phyloP scores from a whole-genome alignment of 2,888 invertebrate species.

The Plagodis pulveraria region DNA sequence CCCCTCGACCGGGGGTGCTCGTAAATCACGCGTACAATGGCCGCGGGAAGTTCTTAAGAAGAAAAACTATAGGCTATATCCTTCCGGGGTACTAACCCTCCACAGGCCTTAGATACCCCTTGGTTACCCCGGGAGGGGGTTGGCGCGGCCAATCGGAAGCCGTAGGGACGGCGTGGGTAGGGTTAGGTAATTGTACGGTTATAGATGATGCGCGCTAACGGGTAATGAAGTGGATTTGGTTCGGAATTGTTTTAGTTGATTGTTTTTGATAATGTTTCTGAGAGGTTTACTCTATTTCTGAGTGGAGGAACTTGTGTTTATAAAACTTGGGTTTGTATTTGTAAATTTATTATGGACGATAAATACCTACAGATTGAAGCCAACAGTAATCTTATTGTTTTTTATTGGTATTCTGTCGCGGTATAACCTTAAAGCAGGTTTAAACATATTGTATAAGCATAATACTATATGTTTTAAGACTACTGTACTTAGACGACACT shows the following conservation, averaged over 20 bases:
- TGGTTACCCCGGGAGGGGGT: slow-evolving; percentile 5
- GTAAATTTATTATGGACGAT: too few species aligned
- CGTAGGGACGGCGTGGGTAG: slow-evolving; percentile 49
- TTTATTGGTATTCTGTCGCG: too few species aligned
- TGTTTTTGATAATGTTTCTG: slow-evolving; percentile 12
- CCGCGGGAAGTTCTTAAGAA: slow-evolving; percentile 84
- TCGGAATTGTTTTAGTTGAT: slow-evolving; percentile 36
- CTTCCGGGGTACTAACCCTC: slow-evolving; percentile 67
- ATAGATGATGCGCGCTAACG: slow-evolving; percentile 36
- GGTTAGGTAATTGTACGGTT: slow-evolving; percentile 41
- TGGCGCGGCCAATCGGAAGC: slow-evolving; percentile 79
- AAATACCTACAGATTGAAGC: too few species aligned
- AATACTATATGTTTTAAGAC: too few species aligned
- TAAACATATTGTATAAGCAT: too few species aligned
- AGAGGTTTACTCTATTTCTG: not conserved
- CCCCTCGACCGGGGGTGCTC: slow-evolving; percentile 59
- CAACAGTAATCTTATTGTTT: too few species aligned
- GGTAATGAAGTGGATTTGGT: slow-evolving; percentile 37
- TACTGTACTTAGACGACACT: too few species aligned
- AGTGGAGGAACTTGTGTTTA: not conserved
- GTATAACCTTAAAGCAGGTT: too few species aligned
- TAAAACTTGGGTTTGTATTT: too few species aligned
- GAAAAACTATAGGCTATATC: slow-evolving; percentile 86
- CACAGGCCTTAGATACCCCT: slow-evolving; percentile 1
- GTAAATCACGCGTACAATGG: slow-evolving; percentile 84